phyloP scores from a whole-genome alignment of 2,888 invertebrate species.

The Drosophila mayaguana region DNA sequence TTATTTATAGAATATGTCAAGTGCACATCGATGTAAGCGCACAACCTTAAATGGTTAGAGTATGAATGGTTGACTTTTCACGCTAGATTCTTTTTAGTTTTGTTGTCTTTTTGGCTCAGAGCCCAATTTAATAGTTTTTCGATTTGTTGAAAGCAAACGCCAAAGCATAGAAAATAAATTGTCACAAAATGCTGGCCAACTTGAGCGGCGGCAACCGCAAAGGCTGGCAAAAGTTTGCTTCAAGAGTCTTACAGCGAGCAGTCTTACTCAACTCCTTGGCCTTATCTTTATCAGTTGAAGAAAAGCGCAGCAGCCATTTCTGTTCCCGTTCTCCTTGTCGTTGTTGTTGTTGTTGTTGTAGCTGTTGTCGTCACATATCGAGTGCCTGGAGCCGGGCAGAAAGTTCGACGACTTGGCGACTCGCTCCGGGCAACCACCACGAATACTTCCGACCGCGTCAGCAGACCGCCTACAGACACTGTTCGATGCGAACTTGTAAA shows the following conservation, averaged over 20 bases:
- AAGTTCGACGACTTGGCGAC: slow-evolving; percentile 51
- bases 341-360: slow-evolving; percentile 27
- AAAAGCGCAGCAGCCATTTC: slow-evolving; percentile 51
- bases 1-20: too few relatives aligned
- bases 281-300: slow-evolving; percentile 75
- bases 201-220: slow-evolving; percentile 50
- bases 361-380: slow-evolving; percentile 55
- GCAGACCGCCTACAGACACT: slow-evolving; percentile 11
- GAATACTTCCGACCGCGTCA: slow-evolving; percentile 45
- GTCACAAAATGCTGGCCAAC: slow-evolving; percentile 73
- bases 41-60: slow-evolving; percentile 24
- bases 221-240: slow-evolving; percentile 61
- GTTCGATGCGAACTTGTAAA: slow-evolving; percentile 56
- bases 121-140: slow-evolving; percentile 82
- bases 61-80: slow-evolving; percentile 23
- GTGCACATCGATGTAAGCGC: background rate
- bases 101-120: slow-evolving; percentile 62
- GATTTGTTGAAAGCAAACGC: slow-evolving; percentile 78
- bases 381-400: slow-evolving; percentile 36
- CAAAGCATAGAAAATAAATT: slow-evolving; percentile 79
- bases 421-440: slow-evolving; percentile 23
- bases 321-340: slow-evolving; percentile 1
- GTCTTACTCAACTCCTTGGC: slow-evolving; percentile 59
- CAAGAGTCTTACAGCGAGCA: slow-evolving; percentile 46
- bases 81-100: slow-evolving; percentile 22